Conservation (phyloP, 2,113 vertebrate genomes). For the Xiphophorus maculatus region DNA sequence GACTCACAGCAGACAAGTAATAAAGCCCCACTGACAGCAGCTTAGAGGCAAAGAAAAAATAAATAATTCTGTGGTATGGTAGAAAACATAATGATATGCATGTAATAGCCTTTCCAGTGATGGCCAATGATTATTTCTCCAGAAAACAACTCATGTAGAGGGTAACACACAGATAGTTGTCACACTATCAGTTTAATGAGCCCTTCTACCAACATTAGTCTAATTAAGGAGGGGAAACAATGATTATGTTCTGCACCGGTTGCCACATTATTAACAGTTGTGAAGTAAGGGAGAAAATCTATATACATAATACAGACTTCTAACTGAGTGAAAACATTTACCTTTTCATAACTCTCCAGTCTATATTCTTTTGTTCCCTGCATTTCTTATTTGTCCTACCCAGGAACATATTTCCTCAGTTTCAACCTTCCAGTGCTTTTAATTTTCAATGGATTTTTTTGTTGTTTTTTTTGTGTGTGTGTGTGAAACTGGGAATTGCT, state of each 20-base stretch:
- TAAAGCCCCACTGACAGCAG: conserved; percentile 22
- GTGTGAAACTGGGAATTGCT: background rate
- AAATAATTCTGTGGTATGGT: conserved; percentile 50
- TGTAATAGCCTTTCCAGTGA: conserved; percentile 45
- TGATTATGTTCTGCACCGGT: background rate
- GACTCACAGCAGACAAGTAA: conserved; percentile 43
- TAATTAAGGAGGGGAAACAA: conserved; percentile 27
- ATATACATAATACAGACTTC: background rate
- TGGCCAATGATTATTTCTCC: conserved; percentile 27
- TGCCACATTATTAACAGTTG: conserved; percentile 4
- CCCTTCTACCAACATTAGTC: conserved; percentile 32
- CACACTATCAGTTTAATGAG: conserved; percentile 4
- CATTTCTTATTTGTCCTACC: background rate
- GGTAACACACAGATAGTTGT: conserved; percentile 12
- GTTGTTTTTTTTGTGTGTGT: too few species aligned
- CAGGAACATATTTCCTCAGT: conserved; percentile 3
- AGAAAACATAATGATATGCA: conserved; percentile 54
- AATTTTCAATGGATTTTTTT: conserved; percentile 11
- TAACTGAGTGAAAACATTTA: background rate
- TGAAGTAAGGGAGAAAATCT: conserved; percentile 3
- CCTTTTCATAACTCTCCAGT: background rate
- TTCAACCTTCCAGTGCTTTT: conserved; percentile 14
- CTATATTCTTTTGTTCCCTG: background rate
- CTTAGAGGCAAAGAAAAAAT: conserved; percentile 46
- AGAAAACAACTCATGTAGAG: conserved; percentile 6